Evolutionary conservation across 2,888 invertebrate genomes (phyloP).

Genomic region (Chesias legatella): DNA sequence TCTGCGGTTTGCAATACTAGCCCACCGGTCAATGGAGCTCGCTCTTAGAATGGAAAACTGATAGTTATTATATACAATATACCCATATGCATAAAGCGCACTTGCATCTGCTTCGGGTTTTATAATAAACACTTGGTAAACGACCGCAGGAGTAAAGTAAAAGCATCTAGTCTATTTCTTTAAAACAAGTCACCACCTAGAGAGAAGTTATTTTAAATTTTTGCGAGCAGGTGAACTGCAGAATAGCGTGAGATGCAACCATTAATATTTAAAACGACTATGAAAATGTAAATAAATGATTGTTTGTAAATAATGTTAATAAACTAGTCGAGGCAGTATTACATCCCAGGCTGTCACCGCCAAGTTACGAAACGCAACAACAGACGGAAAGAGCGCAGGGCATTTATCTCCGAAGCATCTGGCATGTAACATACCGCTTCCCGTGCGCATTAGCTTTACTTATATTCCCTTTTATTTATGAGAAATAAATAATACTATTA

Average conservation of each 20-base stretch:
- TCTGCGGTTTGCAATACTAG: conserved; percentile 60
- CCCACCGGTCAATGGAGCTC: conserved; percentile 39
- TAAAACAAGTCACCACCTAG: background rate
- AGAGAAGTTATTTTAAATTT: conserved; percentile 4
- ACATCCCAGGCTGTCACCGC: conserved; percentile 55
- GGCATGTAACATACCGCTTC: conserved; percentile 72
- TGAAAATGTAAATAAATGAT: conserved; percentile 42
- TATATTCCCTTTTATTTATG: conserved; percentile 78
- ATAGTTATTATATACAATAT: conserved; percentile 36
- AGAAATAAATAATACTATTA: conserved; percentile 81
- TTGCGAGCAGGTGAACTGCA: conserved; percentile 8
- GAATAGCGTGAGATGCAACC: conserved; percentile 1
- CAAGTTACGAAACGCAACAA: conserved; percentile 58
- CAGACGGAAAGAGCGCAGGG: conserved; percentile 52
- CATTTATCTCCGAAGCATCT: conserved; percentile 68
- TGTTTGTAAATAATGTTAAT: conserved; percentile 53
- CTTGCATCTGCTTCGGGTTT: conserved; percentile 18
- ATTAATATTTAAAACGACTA: conserved; percentile 10
- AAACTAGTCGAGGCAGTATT: conserved; percentile 40
- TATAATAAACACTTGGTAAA: conserved; percentile 30
- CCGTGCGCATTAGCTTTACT: conserved; percentile 74
- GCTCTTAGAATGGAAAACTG: conserved; percentile 44
- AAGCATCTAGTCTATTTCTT: conserved; percentile 2
- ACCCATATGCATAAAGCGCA: conserved; percentile 21
- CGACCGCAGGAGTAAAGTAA: conserved; percentile 17